phyloP scores from a whole-genome alignment of 2,888 invertebrate genomes.

The Pammene aurita region DNA sequence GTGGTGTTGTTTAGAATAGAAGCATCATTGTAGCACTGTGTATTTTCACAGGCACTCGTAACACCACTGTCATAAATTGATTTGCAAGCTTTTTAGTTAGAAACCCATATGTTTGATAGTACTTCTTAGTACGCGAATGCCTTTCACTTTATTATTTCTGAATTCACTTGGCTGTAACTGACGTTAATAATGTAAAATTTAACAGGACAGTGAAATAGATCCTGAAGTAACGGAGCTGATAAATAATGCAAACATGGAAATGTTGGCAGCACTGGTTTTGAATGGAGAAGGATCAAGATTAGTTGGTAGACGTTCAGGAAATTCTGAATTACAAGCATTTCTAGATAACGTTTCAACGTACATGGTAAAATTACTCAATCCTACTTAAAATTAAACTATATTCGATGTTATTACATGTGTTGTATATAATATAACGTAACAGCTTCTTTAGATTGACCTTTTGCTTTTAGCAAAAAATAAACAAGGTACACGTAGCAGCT shows the following conservation, averaged over 20 bases:
- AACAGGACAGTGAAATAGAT: constrained; percentile 82
- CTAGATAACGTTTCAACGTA: constrained; percentile 93
- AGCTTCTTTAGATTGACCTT: neutral
- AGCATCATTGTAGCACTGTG: constrained; percentile 75
- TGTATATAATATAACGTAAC: neutral
- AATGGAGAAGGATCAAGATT: constrained; percentile 93
- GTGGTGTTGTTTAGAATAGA: constrained; percentile 78
- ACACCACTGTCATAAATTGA: constrained; percentile 75
- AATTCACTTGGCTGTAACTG: constrained; percentile 28
- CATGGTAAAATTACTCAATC: constrained; percentile 85
- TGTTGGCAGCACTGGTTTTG: constrained; percentile 93
- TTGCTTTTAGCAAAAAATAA: constrained; percentile 90
- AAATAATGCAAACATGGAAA: constrained; percentile 92
- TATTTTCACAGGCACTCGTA: constrained; percentile 74
- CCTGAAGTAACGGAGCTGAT: constrained; percentile 86
- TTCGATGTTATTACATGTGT: neutral
- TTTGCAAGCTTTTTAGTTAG: constrained; percentile 79
- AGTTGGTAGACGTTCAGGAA: constrained; percentile 86
- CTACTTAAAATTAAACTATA: neutral
- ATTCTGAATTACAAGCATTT: constrained; percentile 93
- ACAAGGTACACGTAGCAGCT: constrained; percentile 93
- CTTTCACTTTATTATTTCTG: constrained; percentile 46
- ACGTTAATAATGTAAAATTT: constrained; percentile 45
- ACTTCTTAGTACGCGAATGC: constrained; percentile 63
- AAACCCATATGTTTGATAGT: constrained; percentile 56